These are phyloP conservation scores for Sphaerodactylus townsendi DNA, from an alignment of 2,113 vertebrate genomes.

Conservation along the genomic window DNA sequence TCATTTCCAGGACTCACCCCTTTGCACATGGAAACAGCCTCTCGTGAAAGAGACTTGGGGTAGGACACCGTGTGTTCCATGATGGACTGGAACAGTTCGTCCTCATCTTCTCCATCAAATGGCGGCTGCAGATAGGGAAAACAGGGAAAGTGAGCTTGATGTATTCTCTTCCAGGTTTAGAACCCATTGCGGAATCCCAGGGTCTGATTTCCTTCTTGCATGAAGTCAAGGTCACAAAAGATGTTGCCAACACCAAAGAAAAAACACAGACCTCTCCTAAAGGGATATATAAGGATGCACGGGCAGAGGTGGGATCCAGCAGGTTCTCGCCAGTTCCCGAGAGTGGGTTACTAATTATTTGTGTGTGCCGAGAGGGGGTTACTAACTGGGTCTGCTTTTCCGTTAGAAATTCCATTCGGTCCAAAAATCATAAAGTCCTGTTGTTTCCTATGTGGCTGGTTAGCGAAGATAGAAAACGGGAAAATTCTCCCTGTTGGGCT, in stretches of 20 bases:
- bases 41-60: conserved; percentile 87
- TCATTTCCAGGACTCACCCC: conserved; percentile 75
- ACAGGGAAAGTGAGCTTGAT: background rate
- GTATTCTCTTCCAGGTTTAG: background rate
- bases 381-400: too few relatives aligned
- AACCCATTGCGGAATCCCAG: background rate
- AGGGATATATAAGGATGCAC: background rate
- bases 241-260: background rate
- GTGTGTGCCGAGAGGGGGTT: too few relatives aligned
- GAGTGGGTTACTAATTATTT: too few relatives aligned
- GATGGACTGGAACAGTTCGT: conserved; percentile 91
- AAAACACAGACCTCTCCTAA: background rate
- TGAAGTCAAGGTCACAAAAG: background rate
- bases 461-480: too few relatives aligned
- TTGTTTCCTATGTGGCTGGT: too few relatives aligned
- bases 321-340: too few relatives aligned
- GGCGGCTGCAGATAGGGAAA: conserved; percentile 75
- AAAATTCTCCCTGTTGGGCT: too few relatives aligned
- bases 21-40: conserved; percentile 90
- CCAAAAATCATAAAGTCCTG: too few relatives aligned
- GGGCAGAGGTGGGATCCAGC: too few relatives aligned
- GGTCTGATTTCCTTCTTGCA: background rate
- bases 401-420: too few relatives aligned
- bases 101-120: conserved; percentile 90
- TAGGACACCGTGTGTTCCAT: conserved; percentile 90